These are phyloP conservation scores for Marmota flaviventris DNA, from an alignment of 2,113 vertebrate species.

Conservation along the genomic window DNA sequence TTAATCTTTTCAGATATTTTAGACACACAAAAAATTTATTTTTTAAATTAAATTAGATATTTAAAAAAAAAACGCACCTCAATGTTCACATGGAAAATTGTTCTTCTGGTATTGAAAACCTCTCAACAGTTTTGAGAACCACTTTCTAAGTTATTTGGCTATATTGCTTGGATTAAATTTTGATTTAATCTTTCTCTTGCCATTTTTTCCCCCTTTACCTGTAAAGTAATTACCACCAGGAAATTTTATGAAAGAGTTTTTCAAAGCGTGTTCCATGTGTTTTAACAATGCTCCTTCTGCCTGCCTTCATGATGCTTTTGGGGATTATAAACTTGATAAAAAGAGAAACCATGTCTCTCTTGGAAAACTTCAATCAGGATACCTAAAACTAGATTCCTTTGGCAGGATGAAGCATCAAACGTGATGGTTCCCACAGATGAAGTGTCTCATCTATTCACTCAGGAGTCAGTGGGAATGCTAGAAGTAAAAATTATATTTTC, in stretches of 20 bases:
- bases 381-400: background rate
- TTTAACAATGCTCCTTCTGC: slow-evolving; percentile 12
- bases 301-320: background rate
- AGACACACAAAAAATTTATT: no score
- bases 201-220: background rate
- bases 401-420: background rate
- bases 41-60: no score
- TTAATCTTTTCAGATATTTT: background rate
- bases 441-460: background rate
- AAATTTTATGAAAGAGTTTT: slow-evolving; percentile 61
- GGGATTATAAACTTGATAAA: slow-evolving; percentile 27
- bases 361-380: background rate
- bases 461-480: background rate
- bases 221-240: slow-evolving; percentile 18
- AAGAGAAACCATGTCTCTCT: background rate
- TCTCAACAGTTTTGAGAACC: background rate
- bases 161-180: slow-evolving; percentile 7
- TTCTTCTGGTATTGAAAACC: background rate
- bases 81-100: background rate
- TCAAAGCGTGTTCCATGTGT: background rate
- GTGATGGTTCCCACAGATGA: background rate
- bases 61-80: background rate
- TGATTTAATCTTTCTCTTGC: slow-evolving; percentile 58
- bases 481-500: slow-evolving; percentile 19
- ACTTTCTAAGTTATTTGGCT: slow-evolving; percentile 3